phyloP scores from a whole-genome alignment of 2,113 vertebrate species.

The Gymnobelideus leadbeateri region DNA sequence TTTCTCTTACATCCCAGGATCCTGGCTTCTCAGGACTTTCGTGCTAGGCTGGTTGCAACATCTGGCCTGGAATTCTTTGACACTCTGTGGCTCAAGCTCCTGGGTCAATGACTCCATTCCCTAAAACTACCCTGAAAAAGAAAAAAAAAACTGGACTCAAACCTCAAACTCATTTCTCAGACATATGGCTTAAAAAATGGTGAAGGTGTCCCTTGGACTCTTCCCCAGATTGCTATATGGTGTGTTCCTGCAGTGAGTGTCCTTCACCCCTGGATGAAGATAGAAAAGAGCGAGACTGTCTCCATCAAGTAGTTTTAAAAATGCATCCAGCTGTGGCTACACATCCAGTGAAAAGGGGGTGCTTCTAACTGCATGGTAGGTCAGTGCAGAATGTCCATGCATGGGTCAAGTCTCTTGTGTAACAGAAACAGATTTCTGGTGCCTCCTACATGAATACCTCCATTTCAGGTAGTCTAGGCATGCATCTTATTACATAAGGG shows the following conservation, averaged over 20 bases:
- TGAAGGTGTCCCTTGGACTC: too few species aligned
- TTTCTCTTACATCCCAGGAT: background rate
- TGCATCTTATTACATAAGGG: background rate
- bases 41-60: background rate
- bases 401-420: background rate
- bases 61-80: background rate
- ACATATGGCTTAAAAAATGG: too few species aligned
- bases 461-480: background rate
- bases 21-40: background rate
- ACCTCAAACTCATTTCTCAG: background rate
- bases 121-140: background rate
- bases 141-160: background rate
- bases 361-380: background rate
- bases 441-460: background rate
- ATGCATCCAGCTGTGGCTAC: background rate
- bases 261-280: background rate
- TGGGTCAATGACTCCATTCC: background rate
- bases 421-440: background rate
- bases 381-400: background rate
- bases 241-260: too few species aligned
- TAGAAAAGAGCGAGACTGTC: background rate
- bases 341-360: background rate
- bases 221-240: background rate
- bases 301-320: background rate
- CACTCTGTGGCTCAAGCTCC: background rate